phyloP scores from a whole-genome alignment of 2,113 vertebrate genomes.

The Sapayoa aenigma region DNA sequence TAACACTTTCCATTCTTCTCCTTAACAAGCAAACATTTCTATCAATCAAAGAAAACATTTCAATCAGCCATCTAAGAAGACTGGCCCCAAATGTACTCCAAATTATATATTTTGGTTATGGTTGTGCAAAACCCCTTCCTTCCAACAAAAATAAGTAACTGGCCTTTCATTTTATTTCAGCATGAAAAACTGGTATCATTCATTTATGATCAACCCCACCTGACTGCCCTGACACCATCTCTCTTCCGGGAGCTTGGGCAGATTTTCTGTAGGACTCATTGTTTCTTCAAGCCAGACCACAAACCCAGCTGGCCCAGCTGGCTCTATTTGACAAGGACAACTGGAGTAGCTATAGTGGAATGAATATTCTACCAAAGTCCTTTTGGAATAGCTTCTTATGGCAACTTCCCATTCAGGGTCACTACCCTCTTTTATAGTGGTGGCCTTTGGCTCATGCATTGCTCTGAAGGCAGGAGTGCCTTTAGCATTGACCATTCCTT shows the following conservation, averaged over 20 bases:
- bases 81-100: background rate
- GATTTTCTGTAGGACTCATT: background rate
- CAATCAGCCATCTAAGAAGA: background rate
- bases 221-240: background rate
- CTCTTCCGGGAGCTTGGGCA: background rate
- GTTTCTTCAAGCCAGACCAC: background rate
- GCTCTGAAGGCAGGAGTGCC: background rate
- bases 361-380: background rate
- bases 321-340: background rate
- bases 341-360: background rate
- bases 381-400: background rate
- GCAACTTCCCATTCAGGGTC: background rate
- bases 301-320: background rate
- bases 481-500: background rate
- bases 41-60: background rate
- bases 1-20: background rate
- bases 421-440: background rate
- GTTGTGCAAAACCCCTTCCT: background rate
- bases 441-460: background rate
- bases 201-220: background rate
- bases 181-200: background rate
- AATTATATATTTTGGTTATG: background rate
- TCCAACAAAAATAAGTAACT: background rate
- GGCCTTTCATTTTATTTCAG: background rate
- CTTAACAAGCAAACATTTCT: background rate